Base-by-base conservation (phyloP, 1,140 invertebrate genomes). In the Drosophila lacteicornis region DNA sequence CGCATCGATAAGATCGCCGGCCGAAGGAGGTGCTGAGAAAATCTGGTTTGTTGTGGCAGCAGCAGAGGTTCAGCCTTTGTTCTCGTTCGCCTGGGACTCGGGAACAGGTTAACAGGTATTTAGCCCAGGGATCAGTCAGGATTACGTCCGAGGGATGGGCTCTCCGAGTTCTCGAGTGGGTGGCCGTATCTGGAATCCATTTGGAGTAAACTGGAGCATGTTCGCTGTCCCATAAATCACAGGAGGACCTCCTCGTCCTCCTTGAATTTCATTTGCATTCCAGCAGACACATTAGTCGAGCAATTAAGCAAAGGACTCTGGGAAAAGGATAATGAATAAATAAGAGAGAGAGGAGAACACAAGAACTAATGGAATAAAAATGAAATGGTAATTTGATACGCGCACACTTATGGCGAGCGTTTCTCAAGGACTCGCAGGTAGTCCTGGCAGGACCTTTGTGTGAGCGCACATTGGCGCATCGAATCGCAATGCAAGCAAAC, bases 31-130 rank as follows among this genome's bases (percentile, higher is more conserved):
- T 61, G 80, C 77, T 88, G 80, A 88, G 84, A 88, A 86, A 88
- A 87, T 87, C 84, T 87, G 51, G 66, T 88, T 88, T 87, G 83
- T 80, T 88, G 83, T 80, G 83, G 84, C 83, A 69, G 65, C 43
- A 46, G 50, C 15, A 50, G 61, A 56, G 55, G 49, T 49, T 80
- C 19, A 2, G 53, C 62, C 57, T 56, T 56, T 76, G 71, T 67
- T 62, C 57, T 50, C 13, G 46, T 17, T 19, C 25, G 15, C 15
- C 13, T 36, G 38, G 36, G 17, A 13, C 15, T 40, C 38, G 17
- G 58, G 77, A 80, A 88, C 80, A 88, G 80, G 77, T 88, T 88
- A 88, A 75, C 71, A 87, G 80, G 83, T 87, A 80, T 88, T 87
- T 87, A 83, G 71, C 46, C 50, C 50, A 22, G 69, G 62, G 74